Conservation (phyloP, 2,888 invertebrate species). For the Azorinus chamasolen region DNA sequence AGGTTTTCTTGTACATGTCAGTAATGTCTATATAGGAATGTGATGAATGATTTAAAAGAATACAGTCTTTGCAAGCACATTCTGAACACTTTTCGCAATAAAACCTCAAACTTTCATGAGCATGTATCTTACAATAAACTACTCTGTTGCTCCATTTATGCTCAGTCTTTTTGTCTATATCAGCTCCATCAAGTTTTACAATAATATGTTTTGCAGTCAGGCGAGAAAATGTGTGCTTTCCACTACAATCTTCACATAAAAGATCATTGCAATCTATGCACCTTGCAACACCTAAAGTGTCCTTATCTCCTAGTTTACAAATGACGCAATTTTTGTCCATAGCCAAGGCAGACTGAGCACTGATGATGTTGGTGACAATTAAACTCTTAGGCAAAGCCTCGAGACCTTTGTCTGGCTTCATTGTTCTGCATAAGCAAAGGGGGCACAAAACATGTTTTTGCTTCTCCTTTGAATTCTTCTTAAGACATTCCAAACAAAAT, state of each 20-base stretch:
- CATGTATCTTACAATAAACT: constrained; percentile 10
- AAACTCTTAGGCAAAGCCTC: constrained; percentile 21
- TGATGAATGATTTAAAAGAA: constrained; percentile 45
- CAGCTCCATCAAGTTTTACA: constrained; percentile 2
- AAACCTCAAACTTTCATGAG: constrained; percentile 18
- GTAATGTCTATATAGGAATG: constrained; percentile 9
- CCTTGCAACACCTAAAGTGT: constrained; percentile 16
- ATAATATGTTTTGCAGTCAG: constrained; percentile 65
- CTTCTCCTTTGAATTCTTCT: constrained; percentile 12
- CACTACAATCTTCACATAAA: constrained; percentile 64
- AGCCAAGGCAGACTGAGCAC: background rate
- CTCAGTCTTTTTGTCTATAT: background rate
- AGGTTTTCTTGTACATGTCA: constrained; percentile 11
- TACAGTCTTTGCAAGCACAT: constrained; percentile 61
- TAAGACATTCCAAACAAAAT: constrained; percentile 56
- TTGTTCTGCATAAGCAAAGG: constrained; percentile 22
- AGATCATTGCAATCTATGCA: constrained; percentile 67
- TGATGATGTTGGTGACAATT: constrained; percentile 21
- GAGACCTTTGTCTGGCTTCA: constrained; percentile 6
- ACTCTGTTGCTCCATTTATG: too few relatives aligned
- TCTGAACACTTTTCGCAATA: constrained; percentile 59
- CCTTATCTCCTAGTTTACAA: constrained; percentile 43
- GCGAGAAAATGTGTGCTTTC: constrained; percentile 66
- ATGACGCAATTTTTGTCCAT: constrained; percentile 34
- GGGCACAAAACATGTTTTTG: constrained; percentile 35